Percentiles rank a stretch among this genome's conserved stretches.
These are phyloP conservation scores for Lagopus leucura DNA, from an alignment of 2,113 vertebrate genomes.

Conservation along the genomic window DNA sequence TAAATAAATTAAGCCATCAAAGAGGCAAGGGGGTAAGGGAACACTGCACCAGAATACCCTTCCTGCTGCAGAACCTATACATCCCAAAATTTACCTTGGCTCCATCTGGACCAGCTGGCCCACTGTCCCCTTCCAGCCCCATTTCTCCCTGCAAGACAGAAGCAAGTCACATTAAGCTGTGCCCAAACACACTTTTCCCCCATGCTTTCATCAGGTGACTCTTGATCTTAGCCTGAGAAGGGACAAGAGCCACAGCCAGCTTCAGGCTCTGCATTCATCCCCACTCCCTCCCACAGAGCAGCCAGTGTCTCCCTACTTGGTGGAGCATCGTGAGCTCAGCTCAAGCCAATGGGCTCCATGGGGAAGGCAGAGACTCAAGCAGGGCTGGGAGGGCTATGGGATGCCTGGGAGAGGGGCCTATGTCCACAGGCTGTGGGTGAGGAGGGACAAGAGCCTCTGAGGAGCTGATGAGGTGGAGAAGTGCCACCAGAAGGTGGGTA, in stretches of 20 bases:
- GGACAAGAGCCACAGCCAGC: neutral
- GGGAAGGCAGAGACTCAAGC: neutral
- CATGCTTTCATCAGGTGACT: neutral
- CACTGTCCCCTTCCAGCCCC: conserved; percentile 90
- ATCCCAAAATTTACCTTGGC: conserved; percentile 81
- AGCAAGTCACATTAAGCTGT: neutral
- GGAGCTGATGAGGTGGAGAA: neutral
- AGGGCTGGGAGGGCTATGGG: rapidly evolving
- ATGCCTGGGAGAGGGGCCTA: neutral
- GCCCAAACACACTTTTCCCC: neutral
- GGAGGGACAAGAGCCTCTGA: neutral
- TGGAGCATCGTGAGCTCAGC: neutral
- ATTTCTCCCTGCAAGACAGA: conserved; percentile 84
- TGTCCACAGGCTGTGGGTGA: neutral
- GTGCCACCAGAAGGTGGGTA: neutral
- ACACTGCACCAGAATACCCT: neutral
- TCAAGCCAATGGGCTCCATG: neutral
- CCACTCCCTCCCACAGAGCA: neutral
- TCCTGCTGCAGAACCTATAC: neutral
- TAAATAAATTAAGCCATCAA: neutral
- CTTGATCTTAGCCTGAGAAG: neutral
- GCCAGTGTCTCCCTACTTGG: conserved; percentile 20
- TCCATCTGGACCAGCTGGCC: conserved; percentile 84
- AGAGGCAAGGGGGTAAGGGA: neutral
- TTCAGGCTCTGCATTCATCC: neutral